Conservation (phyloP, 2,797 vertebrate species). For the Dendrocincla fuliginosa region DNA sequence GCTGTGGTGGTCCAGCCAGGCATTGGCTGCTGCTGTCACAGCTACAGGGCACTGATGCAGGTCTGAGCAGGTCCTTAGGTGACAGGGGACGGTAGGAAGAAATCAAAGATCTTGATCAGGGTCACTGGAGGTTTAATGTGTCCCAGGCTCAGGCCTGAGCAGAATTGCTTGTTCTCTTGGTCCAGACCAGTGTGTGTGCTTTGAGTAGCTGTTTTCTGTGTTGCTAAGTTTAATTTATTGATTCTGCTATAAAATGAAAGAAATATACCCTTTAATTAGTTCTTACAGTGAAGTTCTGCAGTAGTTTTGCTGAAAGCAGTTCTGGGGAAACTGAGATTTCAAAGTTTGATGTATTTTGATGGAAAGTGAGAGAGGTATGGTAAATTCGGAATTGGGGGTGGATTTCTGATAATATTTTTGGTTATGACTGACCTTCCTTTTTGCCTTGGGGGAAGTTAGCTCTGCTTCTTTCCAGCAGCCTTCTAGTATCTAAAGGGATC, state of each 20-base stretch:
- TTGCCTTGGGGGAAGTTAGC: background rate
- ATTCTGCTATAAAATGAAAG: background rate
- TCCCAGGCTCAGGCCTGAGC: background rate
- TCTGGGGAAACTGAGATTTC: background rate
- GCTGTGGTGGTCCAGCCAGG: background rate
- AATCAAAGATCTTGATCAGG: background rate
- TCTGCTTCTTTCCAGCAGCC: background rate
- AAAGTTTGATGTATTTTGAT: background rate
- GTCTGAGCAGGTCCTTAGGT: background rate
- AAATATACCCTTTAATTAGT: background rate
- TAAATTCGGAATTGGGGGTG: background rate
- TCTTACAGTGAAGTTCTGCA: background rate
- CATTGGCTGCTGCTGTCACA: rapidly evolving
- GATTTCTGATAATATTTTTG: background rate
- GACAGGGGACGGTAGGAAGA: background rate
- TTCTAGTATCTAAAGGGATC: background rate
- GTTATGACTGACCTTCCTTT: background rate
- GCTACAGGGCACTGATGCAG: rapidly evolving
- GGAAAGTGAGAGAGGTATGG: background rate
- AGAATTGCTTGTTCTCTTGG: background rate
- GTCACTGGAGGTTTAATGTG: background rate
- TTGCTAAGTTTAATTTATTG: background rate
- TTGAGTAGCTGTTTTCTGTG: background rate
- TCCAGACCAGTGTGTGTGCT: background rate
- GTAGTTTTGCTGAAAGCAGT: background rate